Conservation (phyloP, 2,113 vertebrate genomes). For the Macaca fascicularis region T2T-MFA8v1.1 NC_088378.1:154599501-154600000, state of each 20-base stretch:
- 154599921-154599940: too few species aligned
- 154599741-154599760: accelerated
- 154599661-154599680: background rate
- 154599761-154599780: too few species aligned
- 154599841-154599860: too few species aligned
- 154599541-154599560: conserved; percentile 7
- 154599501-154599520: background rate
- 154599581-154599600: background rate
- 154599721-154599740: background rate
- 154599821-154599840: too few species aligned
- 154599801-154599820: too few species aligned
- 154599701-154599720: background rate
- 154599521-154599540: background rate
- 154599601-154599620: background rate
- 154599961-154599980: too few species aligned
- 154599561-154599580: background rate
- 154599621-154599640: background rate
- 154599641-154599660: background rate
- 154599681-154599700: background rate
- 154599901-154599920: too few species aligned
- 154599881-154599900: too few species aligned
- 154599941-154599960: too few species aligned
- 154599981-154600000: too few species aligned
- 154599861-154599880: too few species aligned
- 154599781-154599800: too few species aligned